Evolutionary conservation across 2,113 vertebrate species (phyloP), one percentile per base, ranked within the genome.

Genomic region (Gymnorhina tibicen): DNA sequence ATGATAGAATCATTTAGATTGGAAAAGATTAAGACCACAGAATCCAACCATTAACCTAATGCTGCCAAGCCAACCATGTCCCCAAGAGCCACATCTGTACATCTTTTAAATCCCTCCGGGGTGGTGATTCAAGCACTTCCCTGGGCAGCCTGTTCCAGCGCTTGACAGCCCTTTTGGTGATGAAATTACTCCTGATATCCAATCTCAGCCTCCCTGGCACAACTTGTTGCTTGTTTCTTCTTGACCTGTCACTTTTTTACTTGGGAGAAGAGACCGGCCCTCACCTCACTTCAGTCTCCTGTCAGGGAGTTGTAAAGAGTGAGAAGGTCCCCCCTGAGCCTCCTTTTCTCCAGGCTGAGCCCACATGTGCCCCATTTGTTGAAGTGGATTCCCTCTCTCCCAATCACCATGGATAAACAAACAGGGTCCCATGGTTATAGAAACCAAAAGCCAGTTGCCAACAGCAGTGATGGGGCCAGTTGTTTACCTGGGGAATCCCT

Each of bases 261-360:
- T 24, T 72, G 7, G 35, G 39, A 69, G n/a, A 81, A 53, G 30
- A 90, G 17, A 53, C 3, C 0, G 0, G 8, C 3, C 3, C 12
- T 24, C 9, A 3, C 66, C 52, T 84, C 1, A 0, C 3, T 22
- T 58, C 27, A 66, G 5, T 9, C 27, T 88, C 13, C 9, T 62
- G 50, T 69, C 13, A 60, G 33, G 23, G 32, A 74, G 30, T 13
- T 78, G 17, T 39, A 58, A 41, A 66, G 13, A 39, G n/a, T 1
- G 1, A 18, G 13, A 30, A 89, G 12, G 26, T 83, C 19, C n/a
- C 8, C 35, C 22, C 4, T 12, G 3, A 74, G 52, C 41, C 6
- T 60, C 2, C 22, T 67, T 26, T 58, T 67, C 60, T 82, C 44
- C 39, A 68, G 75, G 4, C 33, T 75, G 16, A 79, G 41, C 10